Conservation (phyloP, 2,888 invertebrate genomes). For the Conistra vaccinii region DNA sequence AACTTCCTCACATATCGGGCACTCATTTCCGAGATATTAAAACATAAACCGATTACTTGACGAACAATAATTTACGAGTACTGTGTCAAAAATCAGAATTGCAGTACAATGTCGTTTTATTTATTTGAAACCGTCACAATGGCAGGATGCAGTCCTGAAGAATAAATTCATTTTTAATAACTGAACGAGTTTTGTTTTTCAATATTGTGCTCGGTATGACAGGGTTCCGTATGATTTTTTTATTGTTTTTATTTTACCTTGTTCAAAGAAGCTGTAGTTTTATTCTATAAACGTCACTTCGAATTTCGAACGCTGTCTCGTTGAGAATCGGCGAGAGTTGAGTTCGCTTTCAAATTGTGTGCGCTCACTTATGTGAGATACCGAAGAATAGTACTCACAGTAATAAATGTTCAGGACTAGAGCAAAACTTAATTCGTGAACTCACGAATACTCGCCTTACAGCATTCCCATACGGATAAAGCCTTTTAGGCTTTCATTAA, state of each 20-base stretch:
- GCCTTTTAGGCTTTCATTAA: neutral
- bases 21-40: neutral
- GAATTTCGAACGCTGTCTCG: neutral
- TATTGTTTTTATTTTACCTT: too few species aligned
- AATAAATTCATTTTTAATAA: conserved; percentile 57
- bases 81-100: conserved; percentile 22
- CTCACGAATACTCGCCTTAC: too few species aligned
- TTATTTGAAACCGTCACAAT: conserved; percentile 41
- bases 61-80: neutral
- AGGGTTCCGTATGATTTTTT: conserved; percentile 22
- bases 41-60: neutral
- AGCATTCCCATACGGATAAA: too few species aligned
- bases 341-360: neutral
- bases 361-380: neutral
- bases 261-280: neutral
- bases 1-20: neutral
- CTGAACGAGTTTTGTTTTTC: conserved; percentile 40
- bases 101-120: conserved; percentile 22
- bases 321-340: neutral
- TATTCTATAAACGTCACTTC: neutral
- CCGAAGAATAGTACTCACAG: too few species aligned
- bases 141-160: conserved; percentile 53
- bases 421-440: too few species aligned
- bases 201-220: neutral
- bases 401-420: too few species aligned